These are phyloP conservation scores for Melanostoma mellinum DNA, from an alignment of 2,888 invertebrate genomes.

Conservation along the genomic window DNA sequence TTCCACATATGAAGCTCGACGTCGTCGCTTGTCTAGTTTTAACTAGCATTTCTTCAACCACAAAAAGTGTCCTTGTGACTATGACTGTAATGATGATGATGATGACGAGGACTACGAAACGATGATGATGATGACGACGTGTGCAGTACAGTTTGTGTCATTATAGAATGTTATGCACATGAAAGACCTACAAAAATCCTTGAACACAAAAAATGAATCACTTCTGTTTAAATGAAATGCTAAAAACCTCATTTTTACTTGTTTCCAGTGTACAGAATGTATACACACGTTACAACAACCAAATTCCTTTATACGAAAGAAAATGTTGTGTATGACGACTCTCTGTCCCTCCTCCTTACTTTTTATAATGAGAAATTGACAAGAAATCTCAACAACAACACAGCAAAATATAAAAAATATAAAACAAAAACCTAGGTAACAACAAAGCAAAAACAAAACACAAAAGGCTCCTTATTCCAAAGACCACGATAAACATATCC, in stretches of 20 bases:
- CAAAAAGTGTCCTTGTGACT: constrained; percentile 33
- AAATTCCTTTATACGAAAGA: background rate
- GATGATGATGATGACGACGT: constrained; percentile 29
- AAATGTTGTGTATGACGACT: constrained; percentile 27
- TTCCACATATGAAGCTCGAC: background rate
- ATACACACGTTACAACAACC: constrained; percentile 14
- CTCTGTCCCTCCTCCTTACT: no score
- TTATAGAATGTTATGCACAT: constrained; percentile 43
- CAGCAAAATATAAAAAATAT: background rate
- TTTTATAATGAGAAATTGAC: constrained; percentile 38
- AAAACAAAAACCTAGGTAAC: constrained; percentile 38
- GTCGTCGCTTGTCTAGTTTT: constrained; percentile 7
- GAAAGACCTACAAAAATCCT: constrained; percentile 40
- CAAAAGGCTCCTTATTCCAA: constrained; percentile 17
- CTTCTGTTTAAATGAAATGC: constrained; percentile 26
- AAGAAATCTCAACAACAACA: constrained; percentile 36
- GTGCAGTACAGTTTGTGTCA: constrained; percentile 36
- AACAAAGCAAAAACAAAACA: constrained; percentile 36
- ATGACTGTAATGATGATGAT: background rate
- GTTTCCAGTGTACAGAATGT: constrained; percentile 12
- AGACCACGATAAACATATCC: constrained; percentile 46
- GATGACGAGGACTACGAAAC: constrained; percentile 19
- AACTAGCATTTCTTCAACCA: constrained; percentile 23
- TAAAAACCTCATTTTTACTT: constrained; percentile 42
- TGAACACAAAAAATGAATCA: constrained; percentile 34